Evolutionary conservation across 2,888 invertebrate genomes (phyloP), one percentile per base, ranked within the genome.

Genomic region (Apamea sordens): DNA sequence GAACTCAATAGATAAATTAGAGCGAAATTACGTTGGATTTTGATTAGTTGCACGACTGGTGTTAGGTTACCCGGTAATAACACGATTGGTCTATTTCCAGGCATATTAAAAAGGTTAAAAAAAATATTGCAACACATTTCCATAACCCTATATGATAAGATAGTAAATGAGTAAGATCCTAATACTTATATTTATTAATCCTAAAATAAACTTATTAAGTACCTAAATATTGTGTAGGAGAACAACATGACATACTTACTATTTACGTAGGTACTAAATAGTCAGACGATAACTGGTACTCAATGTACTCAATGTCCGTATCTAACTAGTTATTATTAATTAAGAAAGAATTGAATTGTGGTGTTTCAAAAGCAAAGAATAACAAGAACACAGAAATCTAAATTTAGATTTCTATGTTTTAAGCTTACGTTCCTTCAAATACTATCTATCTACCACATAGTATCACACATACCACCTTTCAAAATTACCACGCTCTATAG

Each of bases 1-100:
- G 82, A 59, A 86, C 71, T 68, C 1, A 2, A 61, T 80, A 53
- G 81, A 68, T 71, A 59, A 41, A n/a, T 44, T 28, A 24, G n/a
- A 61, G 53, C 44, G 44, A 69, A 65, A 67, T 81, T 71, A 41
- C 24, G 11, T 59, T 15, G 56, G n/a, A 56, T 53, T 63, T 75
- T 77, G 44, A 68, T 77, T 47, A 68, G n/a, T 68, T 53, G 36
- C 61, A 68, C 61, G 53, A 77, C 68, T 53, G 32, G 65, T 63
- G 21, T 56, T 13, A 15, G n/a, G 0, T 61, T 41, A 44, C 18
- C 0, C 0, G 53, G 28, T 59, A 79, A 15, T 65, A 15, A 32
- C 28, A 24, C 15, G 18, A 79, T 28, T 32, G 15, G 24, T 32
- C 21, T 5, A 18, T 56, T 36, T 24, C 18, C 8, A 32, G 13